phyloP scores from a whole-genome alignment of 2,797 vertebrate species.

The Sciurus vulgaris region DNA sequence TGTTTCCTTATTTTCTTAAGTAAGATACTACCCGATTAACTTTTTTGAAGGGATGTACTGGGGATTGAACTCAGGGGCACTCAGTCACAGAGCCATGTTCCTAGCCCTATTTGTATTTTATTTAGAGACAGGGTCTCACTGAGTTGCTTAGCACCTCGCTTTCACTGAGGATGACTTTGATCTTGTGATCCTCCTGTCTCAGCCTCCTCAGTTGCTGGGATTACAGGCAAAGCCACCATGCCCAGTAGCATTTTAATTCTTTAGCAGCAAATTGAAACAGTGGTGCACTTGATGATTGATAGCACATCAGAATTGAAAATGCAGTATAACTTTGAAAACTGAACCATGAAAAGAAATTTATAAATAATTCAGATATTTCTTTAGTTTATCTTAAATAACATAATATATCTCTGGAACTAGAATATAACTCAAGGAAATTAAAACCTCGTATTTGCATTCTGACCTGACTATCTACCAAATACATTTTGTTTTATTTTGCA shows the following conservation, averaged over 20 bases:
- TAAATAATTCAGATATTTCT: conserved; percentile 55
- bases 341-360: conserved; percentile 40
- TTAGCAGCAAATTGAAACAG: neutral
- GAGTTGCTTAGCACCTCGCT: too few relatives aligned
- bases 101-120: too few relatives aligned
- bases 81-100: too few relatives aligned
- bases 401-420: conserved; percentile 36
- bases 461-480: conserved; percentile 22
- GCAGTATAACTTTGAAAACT: conserved; percentile 13
- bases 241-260: neutral
- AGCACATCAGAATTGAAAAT: neutral
- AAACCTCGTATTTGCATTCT: conserved; percentile 36
- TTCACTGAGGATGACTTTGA: too few relatives aligned
- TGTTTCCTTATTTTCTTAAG: conserved; percentile 27
- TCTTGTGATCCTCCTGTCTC: too few relatives aligned
- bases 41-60: too few relatives aligned
- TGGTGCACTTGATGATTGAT: neutral
- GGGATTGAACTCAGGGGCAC: too few relatives aligned
- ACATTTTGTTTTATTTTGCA: neutral
- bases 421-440: conserved; percentile 11
- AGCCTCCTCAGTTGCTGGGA: too few relatives aligned
- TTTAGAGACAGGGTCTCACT: too few relatives aligned
- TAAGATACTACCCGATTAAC: neutral
- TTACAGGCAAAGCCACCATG: too few relatives aligned
- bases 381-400: conserved; percentile 6